A percentile compares a stretch with the other conserved stretches of the same genome.
Conservation (phyloP, 1,140 invertebrate species). For the Cyclargus thomasi region DNA sequence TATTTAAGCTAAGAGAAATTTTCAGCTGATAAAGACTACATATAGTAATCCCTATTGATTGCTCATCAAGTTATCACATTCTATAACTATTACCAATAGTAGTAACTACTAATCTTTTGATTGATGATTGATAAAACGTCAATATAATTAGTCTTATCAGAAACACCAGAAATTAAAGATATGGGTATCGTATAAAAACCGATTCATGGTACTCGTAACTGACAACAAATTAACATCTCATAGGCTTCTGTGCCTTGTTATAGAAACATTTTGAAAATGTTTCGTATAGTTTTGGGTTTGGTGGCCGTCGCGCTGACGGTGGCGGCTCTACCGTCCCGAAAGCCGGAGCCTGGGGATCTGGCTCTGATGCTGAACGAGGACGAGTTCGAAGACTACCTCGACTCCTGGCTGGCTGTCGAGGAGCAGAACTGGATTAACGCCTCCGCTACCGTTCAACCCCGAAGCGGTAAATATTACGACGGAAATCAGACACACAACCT, state of each 20-base stretch:
- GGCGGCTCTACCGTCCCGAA: constrained; percentile 25
- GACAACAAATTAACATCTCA: neutral
- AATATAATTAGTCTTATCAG: neutral
- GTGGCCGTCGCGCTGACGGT: constrained; percentile 19
- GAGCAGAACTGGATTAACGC: constrained; percentile 37
- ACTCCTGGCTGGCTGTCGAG: constrained; percentile 50
- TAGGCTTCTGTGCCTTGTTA: neutral
- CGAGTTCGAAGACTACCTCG: constrained; percentile 62
- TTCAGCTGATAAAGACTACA: too few species aligned
- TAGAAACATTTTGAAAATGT: constrained; percentile 20
- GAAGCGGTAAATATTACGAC: constrained; percentile 39
- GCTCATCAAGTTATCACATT: too few species aligned
- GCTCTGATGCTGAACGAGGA: constrained; percentile 50
- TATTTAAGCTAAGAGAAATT: too few species aligned
- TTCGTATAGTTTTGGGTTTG: constrained; percentile 19
- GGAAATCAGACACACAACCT: too few species aligned
- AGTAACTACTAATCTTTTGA: too few species aligned
- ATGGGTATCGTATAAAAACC: neutral
- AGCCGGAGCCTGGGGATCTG: constrained; percentile 39
- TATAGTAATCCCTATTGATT: too few species aligned
- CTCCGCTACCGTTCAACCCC: constrained; percentile 21
- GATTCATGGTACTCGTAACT: neutral
- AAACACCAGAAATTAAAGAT: neutral
- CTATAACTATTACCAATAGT: too few species aligned
- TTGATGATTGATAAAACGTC: too few species aligned